Evolutionary conservation across 2,888 invertebrate genomes (phyloP).

Genomic region (Epirrita christyi): DNA sequence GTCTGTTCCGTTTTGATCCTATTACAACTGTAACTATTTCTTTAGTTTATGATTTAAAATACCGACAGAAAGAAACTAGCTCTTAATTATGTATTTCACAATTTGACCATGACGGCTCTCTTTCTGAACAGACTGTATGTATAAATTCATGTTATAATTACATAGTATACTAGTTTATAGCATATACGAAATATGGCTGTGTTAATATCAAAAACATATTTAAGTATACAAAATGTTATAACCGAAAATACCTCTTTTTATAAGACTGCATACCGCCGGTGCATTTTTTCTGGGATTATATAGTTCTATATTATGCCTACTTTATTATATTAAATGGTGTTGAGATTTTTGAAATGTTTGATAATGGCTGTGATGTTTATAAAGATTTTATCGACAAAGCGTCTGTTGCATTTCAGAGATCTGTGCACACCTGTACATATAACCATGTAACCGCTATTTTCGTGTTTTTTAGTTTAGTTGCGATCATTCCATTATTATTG

Average conservation of each 20-base stretch:
- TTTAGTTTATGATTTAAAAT: too few species aligned
- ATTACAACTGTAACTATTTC: too few species aligned
- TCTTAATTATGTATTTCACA: too few species aligned
- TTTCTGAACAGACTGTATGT: too few species aligned
- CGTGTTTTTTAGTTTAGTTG: conserved; percentile 10
- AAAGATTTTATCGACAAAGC: conserved; percentile 20
- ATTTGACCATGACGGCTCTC: too few species aligned
- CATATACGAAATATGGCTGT: conserved; percentile 77
- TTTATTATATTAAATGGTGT: conserved; percentile 6
- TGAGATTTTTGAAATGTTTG: conserved; percentile 19
- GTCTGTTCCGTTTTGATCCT: too few species aligned
- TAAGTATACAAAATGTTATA: conserved; percentile 62
- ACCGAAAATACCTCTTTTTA: conserved; percentile 81
- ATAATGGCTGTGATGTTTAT: conserved; percentile 26
- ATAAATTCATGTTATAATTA: conserved; percentile 39
- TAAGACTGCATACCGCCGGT: conserved; percentile 66
- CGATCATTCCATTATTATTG: conserved; percentile 41
- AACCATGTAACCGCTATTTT: conserved; percentile 3
- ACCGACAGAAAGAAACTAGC: too few species aligned
- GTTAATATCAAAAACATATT: conserved; percentile 81
- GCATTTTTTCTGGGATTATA: conserved; percentile 48
- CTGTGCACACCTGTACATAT: conserved; percentile 8
- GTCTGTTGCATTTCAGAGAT: conserved; percentile 22
- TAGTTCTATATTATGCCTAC: conserved; percentile 26
- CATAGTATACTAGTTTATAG: conserved; percentile 50